phyloP scores from a whole-genome alignment of 2,888 invertebrate genomes.

The Cantharis nigra region DNA sequence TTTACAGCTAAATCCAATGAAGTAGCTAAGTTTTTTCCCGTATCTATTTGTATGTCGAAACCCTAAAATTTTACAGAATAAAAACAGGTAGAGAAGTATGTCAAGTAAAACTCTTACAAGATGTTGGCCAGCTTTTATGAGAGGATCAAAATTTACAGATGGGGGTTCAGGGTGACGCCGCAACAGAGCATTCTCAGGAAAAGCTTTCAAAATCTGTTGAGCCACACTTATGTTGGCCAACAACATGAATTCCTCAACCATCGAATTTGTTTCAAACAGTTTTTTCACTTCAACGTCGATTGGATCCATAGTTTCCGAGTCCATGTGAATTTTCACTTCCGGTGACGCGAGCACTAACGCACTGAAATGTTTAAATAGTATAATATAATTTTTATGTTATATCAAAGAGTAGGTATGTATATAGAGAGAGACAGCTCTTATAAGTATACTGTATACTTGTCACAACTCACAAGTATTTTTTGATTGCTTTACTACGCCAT shows the following conservation, averaged over 20 bases:
- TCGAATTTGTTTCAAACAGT: constrained; percentile 92
- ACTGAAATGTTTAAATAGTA: constrained; percentile 56
- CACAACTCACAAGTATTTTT: too few relatives aligned
- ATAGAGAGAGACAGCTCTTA: too few relatives aligned
- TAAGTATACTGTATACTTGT: too few relatives aligned
- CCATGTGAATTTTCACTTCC: constrained; percentile 93
- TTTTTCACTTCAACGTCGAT: constrained; percentile 93
- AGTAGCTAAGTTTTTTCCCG: constrained; percentile 83
- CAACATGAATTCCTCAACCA: constrained; percentile 99
- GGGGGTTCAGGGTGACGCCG: constrained; percentile 94
- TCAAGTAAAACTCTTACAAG: constrained; percentile 56
- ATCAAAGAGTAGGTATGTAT: too few relatives aligned
- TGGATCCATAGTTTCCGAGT: constrained; percentile 96
- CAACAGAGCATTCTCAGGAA: constrained; percentile 93
- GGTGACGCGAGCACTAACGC: constrained; percentile 93
- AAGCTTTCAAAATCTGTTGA: constrained; percentile 81
- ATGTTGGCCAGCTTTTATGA: constrained; percentile 78
- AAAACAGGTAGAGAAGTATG: neutral
- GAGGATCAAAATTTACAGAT: constrained; percentile 80
- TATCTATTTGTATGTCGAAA: constrained; percentile 76
- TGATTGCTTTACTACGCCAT: too few relatives aligned
- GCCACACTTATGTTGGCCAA: constrained; percentile 94
- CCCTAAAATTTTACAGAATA: constrained; percentile 59
- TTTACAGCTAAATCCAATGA: constrained; percentile 83
- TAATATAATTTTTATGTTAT: neutral